Percentiles rank a stretch among this genome's conserved stretches.
These are phyloP conservation scores for Nylanderia fulva DNA, from an alignment of 1,140 invertebrate genomes.

Conservation along the genomic window DNA sequence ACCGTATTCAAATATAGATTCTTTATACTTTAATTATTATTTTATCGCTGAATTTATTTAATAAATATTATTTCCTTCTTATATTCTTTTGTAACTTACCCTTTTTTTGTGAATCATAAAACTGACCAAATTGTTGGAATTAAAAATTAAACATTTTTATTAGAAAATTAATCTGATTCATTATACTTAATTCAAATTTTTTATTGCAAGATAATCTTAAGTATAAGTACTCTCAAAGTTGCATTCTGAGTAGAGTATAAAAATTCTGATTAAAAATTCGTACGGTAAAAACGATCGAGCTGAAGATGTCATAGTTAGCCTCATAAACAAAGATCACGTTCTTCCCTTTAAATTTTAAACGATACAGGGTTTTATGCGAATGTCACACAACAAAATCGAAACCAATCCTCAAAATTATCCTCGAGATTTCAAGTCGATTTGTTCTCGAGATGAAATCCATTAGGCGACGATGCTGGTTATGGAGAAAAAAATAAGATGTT, in stretches of 20 bases:
- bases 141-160: background rate
- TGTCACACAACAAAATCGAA: constrained; percentile 1
- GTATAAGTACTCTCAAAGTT: background rate
- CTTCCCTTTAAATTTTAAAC: constrained; percentile 31
- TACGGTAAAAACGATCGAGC: background rate
- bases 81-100: background rate
- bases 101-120: background rate
- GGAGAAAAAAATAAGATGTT: constrained; percentile 49
- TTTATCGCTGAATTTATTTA: background rate
- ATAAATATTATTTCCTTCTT: background rate
- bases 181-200: background rate
- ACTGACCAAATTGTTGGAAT: background rate
- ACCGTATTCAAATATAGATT: too few relatives aligned
- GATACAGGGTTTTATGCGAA: constrained; percentile 10
- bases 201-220: background rate
- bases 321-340: constrained; percentile 44
- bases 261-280: background rate
- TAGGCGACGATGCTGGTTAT: constrained; percentile 13
- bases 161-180: background rate
- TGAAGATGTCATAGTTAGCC: constrained; percentile 15
- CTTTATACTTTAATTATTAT: background rate
- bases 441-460: constrained; percentile 49
- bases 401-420: constrained; percentile 14
- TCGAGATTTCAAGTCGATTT: constrained; percentile 28
- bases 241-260: background rate